Evolutionary conservation across 2,113 vertebrate genomes (phyloP).

Genomic region (Hoplias malabaricus): DNA sequence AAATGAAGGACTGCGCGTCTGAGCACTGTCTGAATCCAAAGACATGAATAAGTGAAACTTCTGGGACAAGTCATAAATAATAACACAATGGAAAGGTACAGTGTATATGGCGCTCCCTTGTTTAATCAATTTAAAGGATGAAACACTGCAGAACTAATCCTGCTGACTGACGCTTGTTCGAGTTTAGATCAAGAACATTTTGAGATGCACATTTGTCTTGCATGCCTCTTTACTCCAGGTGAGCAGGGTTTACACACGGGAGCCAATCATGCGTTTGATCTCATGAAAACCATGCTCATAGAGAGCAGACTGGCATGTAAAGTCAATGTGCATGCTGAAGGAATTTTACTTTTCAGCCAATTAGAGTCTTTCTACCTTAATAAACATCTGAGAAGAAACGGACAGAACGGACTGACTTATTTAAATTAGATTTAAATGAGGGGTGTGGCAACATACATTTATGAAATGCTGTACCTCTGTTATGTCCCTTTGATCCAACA

Average conservation of each 20-base stretch:
- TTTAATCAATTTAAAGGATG: neutral
- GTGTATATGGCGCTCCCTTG: neutral
- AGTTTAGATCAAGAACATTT: neutral
- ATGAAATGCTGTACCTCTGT: too few species aligned
- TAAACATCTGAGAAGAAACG: neutral
- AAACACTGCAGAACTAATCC: neutral
- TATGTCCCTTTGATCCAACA: too few species aligned
- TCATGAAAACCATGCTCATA: conserved; percentile 20
- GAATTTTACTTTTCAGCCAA: neutral
- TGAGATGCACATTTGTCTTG: conserved; percentile 27
- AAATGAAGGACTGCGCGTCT: neutral
- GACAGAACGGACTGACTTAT: neutral
- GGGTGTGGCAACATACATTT: too few species aligned
- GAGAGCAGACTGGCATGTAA: conserved; percentile 33
- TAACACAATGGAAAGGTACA: neutral
- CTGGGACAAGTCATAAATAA: neutral
- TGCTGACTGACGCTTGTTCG: neutral
- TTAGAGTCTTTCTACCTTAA: neutral
- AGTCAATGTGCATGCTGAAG: conserved; percentile 26
- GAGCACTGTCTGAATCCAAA: neutral
- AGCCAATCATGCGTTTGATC: conserved; percentile 43
- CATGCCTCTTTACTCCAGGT: conserved; percentile 36
- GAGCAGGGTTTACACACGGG: conserved; percentile 27
- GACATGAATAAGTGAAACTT: neutral
- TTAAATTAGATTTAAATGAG: neutral